phyloP scores from a whole-genome alignment of 2,888 invertebrate species.

The Apodemia zela region DNA sequence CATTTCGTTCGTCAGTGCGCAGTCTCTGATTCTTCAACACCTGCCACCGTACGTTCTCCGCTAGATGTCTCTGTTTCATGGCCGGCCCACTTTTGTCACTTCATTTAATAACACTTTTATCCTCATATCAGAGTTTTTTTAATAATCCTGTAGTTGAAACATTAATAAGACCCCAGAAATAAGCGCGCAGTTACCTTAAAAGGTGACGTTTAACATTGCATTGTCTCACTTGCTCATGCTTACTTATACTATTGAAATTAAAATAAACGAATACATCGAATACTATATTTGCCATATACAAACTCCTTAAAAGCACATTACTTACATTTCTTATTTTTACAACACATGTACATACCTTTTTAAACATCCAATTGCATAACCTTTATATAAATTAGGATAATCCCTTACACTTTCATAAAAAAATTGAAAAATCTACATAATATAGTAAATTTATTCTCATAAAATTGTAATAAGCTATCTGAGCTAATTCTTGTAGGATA shows the following conservation, averaged over 20 bases:
- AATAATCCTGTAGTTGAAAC: slow-evolving; percentile 25
- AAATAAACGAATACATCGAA: slow-evolving; percentile 33
- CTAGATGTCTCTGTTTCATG: slow-evolving; percentile 70
- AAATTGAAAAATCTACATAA: too few relatives aligned
- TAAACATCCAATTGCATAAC: slow-evolving; percentile 26
- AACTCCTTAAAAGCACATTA: slow-evolving; percentile 27
- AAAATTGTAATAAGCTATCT: too few relatives aligned
- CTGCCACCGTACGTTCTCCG: slow-evolving; percentile 69
- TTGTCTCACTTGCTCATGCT: slow-evolving; percentile 55
- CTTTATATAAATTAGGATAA: background rate
- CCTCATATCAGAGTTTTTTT: slow-evolving; percentile 48
- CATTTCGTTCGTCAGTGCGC: slow-evolving; percentile 72
- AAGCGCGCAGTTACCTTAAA: slow-evolving; percentile 32
- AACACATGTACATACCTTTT: slow-evolving; percentile 30
- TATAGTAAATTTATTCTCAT: too few relatives aligned
- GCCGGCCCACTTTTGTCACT: slow-evolving; percentile 75
- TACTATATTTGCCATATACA: slow-evolving; percentile 33
- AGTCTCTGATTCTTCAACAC: slow-evolving; percentile 75
- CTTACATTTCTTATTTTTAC: slow-evolving; percentile 29
- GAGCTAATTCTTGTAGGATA: too few relatives aligned
- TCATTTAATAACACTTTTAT: slow-evolving; percentile 61
- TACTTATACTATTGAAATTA: slow-evolving; percentile 30
- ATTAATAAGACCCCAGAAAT: slow-evolving; percentile 29
- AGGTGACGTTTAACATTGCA: slow-evolving; percentile 51
- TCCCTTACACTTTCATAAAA: background rate